These are phyloP conservation scores for Melanostigma gelatinosum DNA, from an alignment of 2,113 vertebrate species.

Conservation along the genomic window DNA sequence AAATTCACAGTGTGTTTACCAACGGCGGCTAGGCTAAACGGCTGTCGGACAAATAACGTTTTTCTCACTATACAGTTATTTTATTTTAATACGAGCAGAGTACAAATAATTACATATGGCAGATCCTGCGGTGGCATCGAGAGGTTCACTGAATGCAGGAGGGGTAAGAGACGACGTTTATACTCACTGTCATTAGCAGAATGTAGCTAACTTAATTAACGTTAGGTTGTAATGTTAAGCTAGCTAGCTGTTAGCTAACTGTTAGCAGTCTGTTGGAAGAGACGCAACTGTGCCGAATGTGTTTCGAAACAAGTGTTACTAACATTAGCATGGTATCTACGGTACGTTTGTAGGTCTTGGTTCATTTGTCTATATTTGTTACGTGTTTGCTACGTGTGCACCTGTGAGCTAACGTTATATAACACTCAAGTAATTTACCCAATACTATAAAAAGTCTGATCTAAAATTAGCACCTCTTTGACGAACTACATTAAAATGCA, in stretches of 20 bases:
- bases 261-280: neutral
- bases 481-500: too few relatives aligned
- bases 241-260: neutral
- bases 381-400: neutral
- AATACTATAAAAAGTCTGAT: too few relatives aligned
- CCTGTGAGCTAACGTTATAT: neutral
- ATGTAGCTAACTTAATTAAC: neutral
- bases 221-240: neutral
- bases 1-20: slow-evolving; percentile 47
- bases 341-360: neutral
- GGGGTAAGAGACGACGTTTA: slow-evolving; percentile 79
- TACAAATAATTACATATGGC: slow-evolving; percentile 81
- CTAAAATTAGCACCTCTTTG: too few relatives aligned
- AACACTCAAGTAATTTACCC: too few relatives aligned
- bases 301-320: neutral
- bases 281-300: neutral
- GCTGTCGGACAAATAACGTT: neutral
- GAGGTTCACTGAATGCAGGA: slow-evolving; percentile 78
- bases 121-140: slow-evolving; percentile 82
- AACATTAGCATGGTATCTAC: neutral
- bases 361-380: neutral
- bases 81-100: fast-evolving
- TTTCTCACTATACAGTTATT: neutral
- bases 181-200: neutral
- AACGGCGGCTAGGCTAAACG: slow-evolving; percentile 5